Evolutionary conservation across 1,140 invertebrate species (phyloP), one percentile per base, ranked within the genome.

Genomic region (Drosophila kikkawai): DNA sequence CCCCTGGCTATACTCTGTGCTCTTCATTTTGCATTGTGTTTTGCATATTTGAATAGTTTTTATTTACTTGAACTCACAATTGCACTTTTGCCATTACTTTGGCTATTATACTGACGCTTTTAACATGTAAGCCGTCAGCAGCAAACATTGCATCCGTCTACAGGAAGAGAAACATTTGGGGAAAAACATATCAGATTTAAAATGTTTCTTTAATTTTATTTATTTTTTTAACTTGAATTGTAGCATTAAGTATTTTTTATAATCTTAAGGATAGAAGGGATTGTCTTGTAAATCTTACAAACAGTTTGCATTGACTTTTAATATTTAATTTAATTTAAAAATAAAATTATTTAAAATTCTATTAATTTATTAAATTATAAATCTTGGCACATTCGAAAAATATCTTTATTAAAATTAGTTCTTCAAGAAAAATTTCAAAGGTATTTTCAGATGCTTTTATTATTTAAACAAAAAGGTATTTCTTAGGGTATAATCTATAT

Each of bases 61-160:
- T 91, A 90, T 91, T 90, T 91, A 90, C 86, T 91, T 91, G 79
- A 91, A 90, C 86, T 90, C 82, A 82, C 86, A 90, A 90, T 90
- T 90, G 86, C 86, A 90, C 86, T 90, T 90, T 90, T 91, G 82
- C 86, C 82, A 90, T 91, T 86, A 91, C 82, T 86, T 85, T 91
- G 82, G 82, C 86, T 90, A 90, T 90, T 90, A 90, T 81, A 68
- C 86, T 86, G 86, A 86, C 79, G 86, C 86, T 90, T 91, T 90
- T 80, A 85, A 77, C 82, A 70, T 79, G 76, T 80, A 75, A 80
- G 64, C 79, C 76, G 60, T 80, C 77, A 80, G 47, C 63, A 79
- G 70, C 78, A 80, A 79, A 65, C 69, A 68, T 42, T 59, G 53
- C 75, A 67, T 63, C 71, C 37, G 67, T 37, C 34, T 55, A 55